These are phyloP conservation scores for Mythimna vitellina DNA, from an alignment of 2,888 invertebrate genomes.

Conservation along the genomic window DNA sequence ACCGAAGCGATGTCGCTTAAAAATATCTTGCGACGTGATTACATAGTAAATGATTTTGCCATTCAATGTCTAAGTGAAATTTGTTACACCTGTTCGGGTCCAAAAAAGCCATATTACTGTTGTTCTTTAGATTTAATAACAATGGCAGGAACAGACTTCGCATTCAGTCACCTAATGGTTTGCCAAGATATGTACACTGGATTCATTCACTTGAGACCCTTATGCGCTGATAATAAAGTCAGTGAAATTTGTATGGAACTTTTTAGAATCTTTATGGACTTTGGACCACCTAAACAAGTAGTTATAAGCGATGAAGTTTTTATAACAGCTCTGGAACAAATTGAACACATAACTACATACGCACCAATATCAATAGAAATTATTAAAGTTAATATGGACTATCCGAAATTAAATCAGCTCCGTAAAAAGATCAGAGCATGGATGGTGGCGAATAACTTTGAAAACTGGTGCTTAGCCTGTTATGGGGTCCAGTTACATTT, in stretches of 20 bases:
- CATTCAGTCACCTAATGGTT: slow-evolving; percentile 36
- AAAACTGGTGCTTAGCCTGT: slow-evolving; percentile 46
- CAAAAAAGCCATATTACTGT: slow-evolving; percentile 23
- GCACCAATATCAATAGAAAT: slow-evolving; percentile 21
- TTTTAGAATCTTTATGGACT: slow-evolving; percentile 53
- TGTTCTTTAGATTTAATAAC: slow-evolving; percentile 22
- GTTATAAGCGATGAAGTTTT: slow-evolving; percentile 4
- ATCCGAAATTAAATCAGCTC: neutral
- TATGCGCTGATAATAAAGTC: neutral
- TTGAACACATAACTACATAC: slow-evolving; percentile 22
- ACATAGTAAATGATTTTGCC: slow-evolving; percentile 20
- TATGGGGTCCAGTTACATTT: slow-evolving; percentile 28
- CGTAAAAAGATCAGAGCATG: slow-evolving; percentile 12
- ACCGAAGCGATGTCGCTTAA: neutral
- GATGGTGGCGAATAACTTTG: slow-evolving; percentile 10
- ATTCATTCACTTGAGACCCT: slow-evolving; percentile 46
- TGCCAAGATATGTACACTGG: slow-evolving; percentile 40
- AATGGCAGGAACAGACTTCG: slow-evolving; percentile 1
- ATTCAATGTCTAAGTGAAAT: slow-evolving; percentile 16
- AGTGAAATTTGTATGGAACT: slow-evolving; percentile 40
- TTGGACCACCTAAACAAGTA: slow-evolving; percentile 48
- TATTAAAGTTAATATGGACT: neutral
- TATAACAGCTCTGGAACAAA: slow-evolving; percentile 19
- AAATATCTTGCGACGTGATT: slow-evolving; percentile 9
- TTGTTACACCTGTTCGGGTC: slow-evolving; percentile 26